Evolutionary conservation across 2,888 invertebrate species (phyloP).

Genomic region (Arenicola marina): DNA sequence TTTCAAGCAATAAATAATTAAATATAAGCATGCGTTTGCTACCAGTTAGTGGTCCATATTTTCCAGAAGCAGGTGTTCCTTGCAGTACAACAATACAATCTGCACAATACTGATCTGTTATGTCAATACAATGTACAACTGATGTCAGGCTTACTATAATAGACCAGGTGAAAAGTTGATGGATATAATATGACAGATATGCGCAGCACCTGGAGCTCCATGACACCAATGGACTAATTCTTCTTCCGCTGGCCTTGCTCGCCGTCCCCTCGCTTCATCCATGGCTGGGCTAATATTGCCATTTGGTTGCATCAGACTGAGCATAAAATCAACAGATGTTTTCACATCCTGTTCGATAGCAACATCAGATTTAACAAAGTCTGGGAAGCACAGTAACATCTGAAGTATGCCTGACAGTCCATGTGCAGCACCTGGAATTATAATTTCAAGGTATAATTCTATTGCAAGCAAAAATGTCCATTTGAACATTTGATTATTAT

Average conservation of each 20-base stretch:
- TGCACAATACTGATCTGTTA: neutral
- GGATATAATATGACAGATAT: neutral
- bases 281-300: constrained; percentile 79
- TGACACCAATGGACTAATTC: constrained; percentile 90
- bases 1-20: no score
- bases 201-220: constrained; percentile 73
- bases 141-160: no score
- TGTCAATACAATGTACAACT: neutral
- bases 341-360: constrained; percentile 69
- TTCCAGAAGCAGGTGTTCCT: no score
- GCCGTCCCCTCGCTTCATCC: constrained; percentile 69
- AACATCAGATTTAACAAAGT: constrained; percentile 67
- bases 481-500: no score
- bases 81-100: no score
- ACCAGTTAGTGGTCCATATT: no score
- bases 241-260: constrained; percentile 62
- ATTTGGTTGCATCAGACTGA: constrained; percentile 71
- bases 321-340: constrained; percentile 70
- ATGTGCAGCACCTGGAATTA: constrained; percentile 64
- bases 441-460: no score
- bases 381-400: constrained; percentile 68
- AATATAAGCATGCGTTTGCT: no score
- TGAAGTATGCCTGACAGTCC: constrained; percentile 73
- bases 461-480: no score
- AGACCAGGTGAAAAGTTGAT: neutral